Base-by-base conservation (phyloP, 2,113 vertebrate species). In the Grammomys dolichurus region DNA sequence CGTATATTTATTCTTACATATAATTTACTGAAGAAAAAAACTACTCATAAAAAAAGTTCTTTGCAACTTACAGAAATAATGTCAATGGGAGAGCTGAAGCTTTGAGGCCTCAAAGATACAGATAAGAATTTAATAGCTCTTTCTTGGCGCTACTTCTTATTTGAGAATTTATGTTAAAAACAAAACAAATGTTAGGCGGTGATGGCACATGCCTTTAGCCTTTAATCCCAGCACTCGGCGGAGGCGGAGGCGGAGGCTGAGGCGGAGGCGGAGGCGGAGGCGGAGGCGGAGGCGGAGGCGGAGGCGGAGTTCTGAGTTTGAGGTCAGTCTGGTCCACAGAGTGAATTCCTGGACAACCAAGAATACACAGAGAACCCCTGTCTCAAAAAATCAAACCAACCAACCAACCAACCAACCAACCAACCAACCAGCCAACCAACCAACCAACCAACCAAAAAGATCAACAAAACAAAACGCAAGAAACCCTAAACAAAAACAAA, bases 21-120 rank as follows among this genome's bases (percentile, higher is more conserved):
- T 40, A n/a, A 84, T n/a, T 91, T 60, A 91, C 51, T 28, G 81
- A 88, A 78, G 78, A 87, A 82, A 94, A 84, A 84, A 22, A 40
- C 33, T 33, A 60, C 56, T 73, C 70, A 43, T 40, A 91, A 91
- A 65, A 13, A 72, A 93, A 58, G 13, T 85, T 78, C 78, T 51
- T 1, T 65, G 6, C 28, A 91, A 85, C 6, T n/a, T 67, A 46
- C 3, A 88, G 63, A 91, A 91, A 67, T 89, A 77, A 72, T 40
- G 54, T 33, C 77, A 93, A 84, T 67, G 43, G 5, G 58, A 78
- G 19, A 60, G 40, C 7, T 82, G 24, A 87, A 11, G 26, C 22
- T 91, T 93, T 89, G 63, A 80, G 31, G 63, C 5, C 2, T 5
- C 33, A 54, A 43, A 77, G 43, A 91, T 91, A 8, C 13, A 91